Base-by-base conservation (phyloP, 2,797 vertebrate genomes). In the Emydoidea blandingii region DNA sequence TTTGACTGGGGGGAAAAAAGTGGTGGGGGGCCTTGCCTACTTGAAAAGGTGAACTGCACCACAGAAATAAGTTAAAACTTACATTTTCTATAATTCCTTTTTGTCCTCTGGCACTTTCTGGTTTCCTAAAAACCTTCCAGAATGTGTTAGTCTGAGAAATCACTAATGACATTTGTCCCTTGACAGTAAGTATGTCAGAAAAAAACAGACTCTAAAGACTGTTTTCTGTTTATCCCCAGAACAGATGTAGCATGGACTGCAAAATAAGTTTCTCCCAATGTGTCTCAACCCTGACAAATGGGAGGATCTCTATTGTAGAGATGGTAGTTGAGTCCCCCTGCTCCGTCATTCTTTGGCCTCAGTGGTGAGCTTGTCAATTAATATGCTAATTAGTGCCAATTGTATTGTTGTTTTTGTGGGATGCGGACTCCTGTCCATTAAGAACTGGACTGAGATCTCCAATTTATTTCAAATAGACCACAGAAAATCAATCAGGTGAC, bases 141-240 rank as follows among this genome's bases (percentile, higher is more conserved):
- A 88, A 87, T 78, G 3, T 84, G 29, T 80, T 27, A 83, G 10
- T 57, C 83, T 72, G 93, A 86, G 37, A 52, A 84, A 85, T 52
- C 29, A 54, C 19, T 85, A 41, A 18, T 44, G 89, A 91, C 83
- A 68, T 4, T 68, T 87, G 2, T 52, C 31, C 78, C 85, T 56
- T 86, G 31, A 31, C 10, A 83, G 16, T 44, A 83, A 85, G 5
- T 74, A n/a, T 83, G 72, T 56, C 65, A 88, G 50, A 21, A 87
- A 92, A 88, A 88, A 84, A 3, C 44, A 90, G 11, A 1, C 1
- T 93, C 15, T 89, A 54, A 59, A 82, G 74, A 90, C 27, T 34
- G 10, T 82, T 90, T 6, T 76, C 12, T 76, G 72, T 86, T 89
- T 91, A 50, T 91, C n/a, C 87, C 34, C 27, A 83, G 53, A 85